Conservation (phyloP, 2,797 vertebrate genomes). For the Prionace glauca region DNA sequence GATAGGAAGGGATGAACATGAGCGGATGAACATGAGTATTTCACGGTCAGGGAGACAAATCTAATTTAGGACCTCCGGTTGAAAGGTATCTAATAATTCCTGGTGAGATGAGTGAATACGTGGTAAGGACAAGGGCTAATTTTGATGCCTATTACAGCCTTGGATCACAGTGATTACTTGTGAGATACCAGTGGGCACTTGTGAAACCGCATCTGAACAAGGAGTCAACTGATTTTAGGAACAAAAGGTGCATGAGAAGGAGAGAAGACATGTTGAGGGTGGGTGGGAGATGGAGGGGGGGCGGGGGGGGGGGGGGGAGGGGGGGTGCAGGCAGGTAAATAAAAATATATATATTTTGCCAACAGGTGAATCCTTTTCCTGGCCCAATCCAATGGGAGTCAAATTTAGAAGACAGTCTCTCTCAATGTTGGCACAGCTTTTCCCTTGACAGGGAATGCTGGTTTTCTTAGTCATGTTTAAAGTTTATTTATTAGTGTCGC, state of each 20-base stretch:
- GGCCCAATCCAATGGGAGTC: neutral
- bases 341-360: too few relatives aligned
- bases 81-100: neutral
- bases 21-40: neutral
- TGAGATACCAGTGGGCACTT: neutral
- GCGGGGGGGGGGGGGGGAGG: too few relatives aligned
- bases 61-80: neutral
- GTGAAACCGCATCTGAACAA: neutral
- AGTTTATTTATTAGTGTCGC: too few relatives aligned
- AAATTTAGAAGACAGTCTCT: neutral
- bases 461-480: neutral
- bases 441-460: neutral
- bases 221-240: neutral
- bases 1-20: neutral
- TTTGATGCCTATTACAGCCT: neutral
- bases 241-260: neutral
- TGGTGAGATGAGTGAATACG: neutral
- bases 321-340: too few relatives aligned
- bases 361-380: neutral
- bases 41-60: neutral
- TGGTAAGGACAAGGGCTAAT: neutral
- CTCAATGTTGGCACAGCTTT: neutral
- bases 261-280: neutral
- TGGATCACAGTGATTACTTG: neutral
- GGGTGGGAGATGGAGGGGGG: too few relatives aligned